Evolutionary conservation across 2,113 vertebrate species (phyloP), one percentile per base, ranked within the genome.

Genomic region (Setophaga petechia): DNA sequence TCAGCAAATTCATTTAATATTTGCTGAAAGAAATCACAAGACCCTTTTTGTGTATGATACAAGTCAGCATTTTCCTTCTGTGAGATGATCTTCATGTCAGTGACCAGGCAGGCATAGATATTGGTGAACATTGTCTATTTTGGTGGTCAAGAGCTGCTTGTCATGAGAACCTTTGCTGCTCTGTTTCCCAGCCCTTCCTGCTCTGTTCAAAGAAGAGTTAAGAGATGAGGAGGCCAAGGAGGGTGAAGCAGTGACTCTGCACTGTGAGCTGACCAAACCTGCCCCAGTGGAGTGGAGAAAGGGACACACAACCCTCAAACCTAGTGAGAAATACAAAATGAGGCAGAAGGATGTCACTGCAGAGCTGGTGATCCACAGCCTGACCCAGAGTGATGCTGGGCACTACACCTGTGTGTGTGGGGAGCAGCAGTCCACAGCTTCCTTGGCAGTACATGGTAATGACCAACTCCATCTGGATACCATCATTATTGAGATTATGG

Each of bases 191-290:
- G 96, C 94, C 63, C 96, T 96, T 73, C 96, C 96, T n/a, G 94
- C 94, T 58, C 91, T 83, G 84, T 99, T 99, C 92, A 98, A 90
- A 95, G 96, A 98, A 37, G 97, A 96, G 43, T 76, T 99, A 84
- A 98, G 97, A 84, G 97, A 96, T 31, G 91, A 98, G 65, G 95
- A 96, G 72, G 93, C 89, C 52, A 3, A 23, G 3, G 95, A 96
- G 83, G 96, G 95, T 17, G 63, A 81, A 43, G 96, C 15, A 5
- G 95, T 96, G 69, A 97, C 91, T 1, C 96, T 99, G 83, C 78
- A 10, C n/a, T 99, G 98, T 79, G 98, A 98, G 92, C 96, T 99
- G 78, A 99, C 97, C 59, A 98, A 98, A 59, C 10, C 41, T 4
- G 95, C 95, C 28, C 46, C 91, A 5, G 97, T 97, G 68, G 95